Evolutionary conservation across 2,888 invertebrate species (phyloP).

Genomic region (Andrena marginata): DNA sequence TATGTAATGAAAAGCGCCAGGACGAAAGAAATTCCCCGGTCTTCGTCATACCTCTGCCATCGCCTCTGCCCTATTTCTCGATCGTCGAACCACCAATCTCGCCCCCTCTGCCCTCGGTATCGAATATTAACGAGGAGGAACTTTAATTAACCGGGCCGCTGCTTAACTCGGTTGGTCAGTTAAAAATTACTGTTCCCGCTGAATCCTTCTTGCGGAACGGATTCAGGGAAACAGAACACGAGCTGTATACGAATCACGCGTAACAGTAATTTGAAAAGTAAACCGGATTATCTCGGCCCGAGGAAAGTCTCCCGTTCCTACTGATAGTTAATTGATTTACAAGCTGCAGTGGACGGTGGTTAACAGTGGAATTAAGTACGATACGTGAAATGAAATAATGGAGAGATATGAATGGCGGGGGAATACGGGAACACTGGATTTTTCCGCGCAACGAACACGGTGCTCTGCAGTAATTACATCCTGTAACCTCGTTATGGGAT

Average conservation of each 20-base stretch:
- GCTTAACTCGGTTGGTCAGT: background rate
- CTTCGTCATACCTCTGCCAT: background rate
- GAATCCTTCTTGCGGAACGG: background rate
- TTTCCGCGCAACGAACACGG: background rate
- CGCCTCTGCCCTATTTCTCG: background rate
- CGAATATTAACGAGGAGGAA: background rate
- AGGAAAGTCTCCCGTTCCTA: background rate
- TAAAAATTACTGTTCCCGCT: background rate
- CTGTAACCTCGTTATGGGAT: too few relatives aligned
- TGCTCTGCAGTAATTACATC: too few relatives aligned
- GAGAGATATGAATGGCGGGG: background rate
- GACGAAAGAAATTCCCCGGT: background rate
- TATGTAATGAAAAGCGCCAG: background rate
- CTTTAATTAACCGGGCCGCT: background rate
- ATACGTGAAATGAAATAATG: background rate
- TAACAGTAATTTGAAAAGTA: background rate
- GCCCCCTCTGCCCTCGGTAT: background rate
- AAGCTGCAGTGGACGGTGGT: too few relatives aligned
- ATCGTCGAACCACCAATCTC: background rate
- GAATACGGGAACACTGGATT: background rate
- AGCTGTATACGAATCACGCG: background rate
- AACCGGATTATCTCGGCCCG: background rate
- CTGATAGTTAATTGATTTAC: background rate
- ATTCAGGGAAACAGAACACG: background rate
- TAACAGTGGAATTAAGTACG: background rate